Conservation (phyloP, 2,797 vertebrate species). For the Halcyon leucocephala region DNA sequence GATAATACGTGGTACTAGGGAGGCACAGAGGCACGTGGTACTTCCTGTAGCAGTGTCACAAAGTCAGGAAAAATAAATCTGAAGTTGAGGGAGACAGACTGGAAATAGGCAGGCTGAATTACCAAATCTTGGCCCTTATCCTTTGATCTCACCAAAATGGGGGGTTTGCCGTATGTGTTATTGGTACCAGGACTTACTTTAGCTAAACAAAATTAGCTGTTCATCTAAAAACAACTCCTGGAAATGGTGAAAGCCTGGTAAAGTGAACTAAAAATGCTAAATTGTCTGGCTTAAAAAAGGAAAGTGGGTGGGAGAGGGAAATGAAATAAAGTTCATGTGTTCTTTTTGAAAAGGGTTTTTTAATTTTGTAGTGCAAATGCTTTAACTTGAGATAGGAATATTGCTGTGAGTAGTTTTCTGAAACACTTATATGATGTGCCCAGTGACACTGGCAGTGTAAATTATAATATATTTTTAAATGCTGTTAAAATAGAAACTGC, state of each 20-base stretch:
- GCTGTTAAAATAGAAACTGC: not conserved
- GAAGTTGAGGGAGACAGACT: not conserved
- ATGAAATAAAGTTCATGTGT: not conserved
- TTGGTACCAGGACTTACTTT: not conserved
- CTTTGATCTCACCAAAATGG: not conserved
- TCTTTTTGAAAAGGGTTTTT: not conserved
- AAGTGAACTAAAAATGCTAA: not conserved
- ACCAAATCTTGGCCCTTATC: not conserved
- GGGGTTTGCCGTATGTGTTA: not conserved
- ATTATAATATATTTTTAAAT: not conserved
- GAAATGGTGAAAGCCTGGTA: not conserved
- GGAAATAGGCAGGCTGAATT: not conserved
- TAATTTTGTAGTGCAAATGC: not conserved
- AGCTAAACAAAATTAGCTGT: not conserved
- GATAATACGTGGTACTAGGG: not conserved
- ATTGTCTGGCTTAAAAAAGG: not conserved
- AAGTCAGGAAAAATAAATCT: not conserved
- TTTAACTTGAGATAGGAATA: not conserved
- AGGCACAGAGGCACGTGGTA: not conserved
- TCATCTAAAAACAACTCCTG: not conserved
- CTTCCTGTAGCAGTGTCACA: not conserved
- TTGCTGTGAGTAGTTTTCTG: not conserved
- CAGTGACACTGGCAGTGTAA: not conserved
- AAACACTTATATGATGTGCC: not conserved
- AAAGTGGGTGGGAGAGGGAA: fast-evolving